phyloP scores from a whole-genome alignment of 2,888 invertebrate genomes.

The Odontocolon sp. region DNA sequence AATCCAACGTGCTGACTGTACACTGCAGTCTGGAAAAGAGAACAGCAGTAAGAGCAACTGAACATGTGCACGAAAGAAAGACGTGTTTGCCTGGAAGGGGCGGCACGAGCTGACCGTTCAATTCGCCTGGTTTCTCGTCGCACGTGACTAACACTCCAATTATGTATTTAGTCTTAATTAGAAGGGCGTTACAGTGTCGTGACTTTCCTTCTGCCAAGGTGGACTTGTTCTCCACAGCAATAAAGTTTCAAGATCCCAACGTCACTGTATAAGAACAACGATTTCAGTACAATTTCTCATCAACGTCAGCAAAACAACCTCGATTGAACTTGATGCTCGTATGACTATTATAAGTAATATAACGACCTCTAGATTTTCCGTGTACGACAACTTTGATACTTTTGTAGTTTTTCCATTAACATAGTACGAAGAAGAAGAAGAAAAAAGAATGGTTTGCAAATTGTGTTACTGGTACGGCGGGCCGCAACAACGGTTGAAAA shows the following conservation, averaged over 20 bases:
- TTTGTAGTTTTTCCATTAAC: slow-evolving; percentile 55
- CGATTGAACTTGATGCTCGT: background rate
- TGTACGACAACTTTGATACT: slow-evolving; percentile 48
- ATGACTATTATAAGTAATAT: slow-evolving; percentile 11
- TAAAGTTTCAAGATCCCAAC: slow-evolving; percentile 50
- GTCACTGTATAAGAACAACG: slow-evolving; percentile 29
- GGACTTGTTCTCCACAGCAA: slow-evolving; percentile 23
- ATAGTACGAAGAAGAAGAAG: slow-evolving; percentile 17
- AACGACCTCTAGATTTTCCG: slow-evolving; percentile 5
- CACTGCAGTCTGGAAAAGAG: slow-evolving; percentile 40
- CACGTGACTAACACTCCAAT: slow-evolving; percentile 78
- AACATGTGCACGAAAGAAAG: slow-evolving; percentile 64
- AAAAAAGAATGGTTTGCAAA: slow-evolving; percentile 51
- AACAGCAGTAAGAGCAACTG: slow-evolving; percentile 17
- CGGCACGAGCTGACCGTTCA: slow-evolving; percentile 74
- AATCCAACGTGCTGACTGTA: slow-evolving; percentile 57
- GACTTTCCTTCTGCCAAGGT: slow-evolving; percentile 44
- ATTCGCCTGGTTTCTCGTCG: slow-evolving; percentile 65
- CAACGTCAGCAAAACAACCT: background rate
- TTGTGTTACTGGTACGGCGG: slow-evolving; percentile 47
- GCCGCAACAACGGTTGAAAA: slow-evolving; percentile 52
- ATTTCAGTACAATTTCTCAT: slow-evolving; percentile 20
- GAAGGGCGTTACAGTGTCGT: slow-evolving; percentile 72
- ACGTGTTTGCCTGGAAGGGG: slow-evolving; percentile 71
- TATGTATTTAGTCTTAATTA: slow-evolving; percentile 79